A percentile compares a stretch with the other conserved stretches of the same genome.
These are phyloP conservation scores for Anoplopoma fimbria DNA, from an alignment of 2,113 vertebrate genomes.

Conservation along the genomic window DNA sequence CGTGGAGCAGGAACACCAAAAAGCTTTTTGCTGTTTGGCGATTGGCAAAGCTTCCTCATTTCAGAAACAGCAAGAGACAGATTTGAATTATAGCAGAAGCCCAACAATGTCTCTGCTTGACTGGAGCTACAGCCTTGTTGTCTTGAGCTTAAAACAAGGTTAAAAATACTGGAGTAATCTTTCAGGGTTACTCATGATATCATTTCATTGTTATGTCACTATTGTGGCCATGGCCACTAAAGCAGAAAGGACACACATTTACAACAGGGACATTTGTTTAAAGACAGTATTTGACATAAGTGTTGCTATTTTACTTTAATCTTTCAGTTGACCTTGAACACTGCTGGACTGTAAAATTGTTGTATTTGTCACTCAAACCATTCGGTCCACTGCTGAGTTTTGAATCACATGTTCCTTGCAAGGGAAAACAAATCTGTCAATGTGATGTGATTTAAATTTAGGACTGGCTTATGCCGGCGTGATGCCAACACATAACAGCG, in stretches of 20 bases:
- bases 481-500: not conserved
- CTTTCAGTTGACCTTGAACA: conserved; percentile 5
- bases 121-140: conserved; percentile 50
- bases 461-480: not conserved
- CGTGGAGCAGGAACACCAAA: conserved; percentile 61
- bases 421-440: not conserved
- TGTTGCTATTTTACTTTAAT: not conserved
- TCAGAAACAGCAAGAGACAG: conserved; percentile 65
- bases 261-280: conserved; percentile 1
- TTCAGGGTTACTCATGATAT: conserved; percentile 35
- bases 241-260: conserved; percentile 8
- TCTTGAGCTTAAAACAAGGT: conserved; percentile 46
- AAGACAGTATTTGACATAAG: not conserved
- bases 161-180: conserved; percentile 37
- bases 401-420: not conserved
- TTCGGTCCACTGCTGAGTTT: not conserved
- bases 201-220: conserved; percentile 37
- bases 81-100: conserved; percentile 64
- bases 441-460: not conserved
- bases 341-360: not conserved
- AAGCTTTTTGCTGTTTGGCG: conserved; percentile 67
- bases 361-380: not conserved
- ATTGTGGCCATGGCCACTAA: conserved; percentile 12
- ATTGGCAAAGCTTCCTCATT: conserved; percentile 58
- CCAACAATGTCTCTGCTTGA: conserved; percentile 57